phyloP scores from a whole-genome alignment of 2,888 invertebrate species.

The Trilocha varians region DNA sequence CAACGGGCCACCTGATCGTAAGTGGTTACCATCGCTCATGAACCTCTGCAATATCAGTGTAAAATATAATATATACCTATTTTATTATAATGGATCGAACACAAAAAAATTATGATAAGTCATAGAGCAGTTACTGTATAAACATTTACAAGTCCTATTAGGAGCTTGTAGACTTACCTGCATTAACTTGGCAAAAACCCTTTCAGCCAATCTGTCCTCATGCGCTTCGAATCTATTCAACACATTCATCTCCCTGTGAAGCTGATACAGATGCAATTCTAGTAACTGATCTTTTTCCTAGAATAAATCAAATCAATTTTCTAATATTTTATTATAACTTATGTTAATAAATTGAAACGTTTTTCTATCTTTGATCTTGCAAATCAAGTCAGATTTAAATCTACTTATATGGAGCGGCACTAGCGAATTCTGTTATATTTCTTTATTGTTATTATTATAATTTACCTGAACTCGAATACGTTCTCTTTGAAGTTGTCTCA shows the following conservation, averaged over 20 bases:
- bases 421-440: not conserved
- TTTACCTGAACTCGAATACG: conserved; percentile 73
- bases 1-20: no score
- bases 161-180: conserved; percentile 41
- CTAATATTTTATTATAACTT: no score
- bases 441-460: conserved; percentile 18
- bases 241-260: conserved; percentile 83
- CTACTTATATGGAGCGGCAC: no score
- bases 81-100: no score
- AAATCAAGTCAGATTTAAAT: no score
- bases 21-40: no score
- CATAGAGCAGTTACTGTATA: no score
- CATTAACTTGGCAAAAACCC: conserved; percentile 70
- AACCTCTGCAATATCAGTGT: no score
- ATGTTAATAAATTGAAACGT: not conserved
- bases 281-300: conserved; percentile 68
- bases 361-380: not conserved
- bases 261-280: conserved; percentile 75
- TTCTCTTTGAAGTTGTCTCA: conserved; percentile 70
- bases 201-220: conserved; percentile 76
- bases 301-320: conserved; percentile 8
- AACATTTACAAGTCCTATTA: no score
- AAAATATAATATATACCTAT: no score
- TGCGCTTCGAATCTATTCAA: conserved; percentile 81
- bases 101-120: no score